Evolutionary conservation across 2,888 invertebrate genomes (phyloP).

Genomic region (Cephus sareptanus): DNA sequence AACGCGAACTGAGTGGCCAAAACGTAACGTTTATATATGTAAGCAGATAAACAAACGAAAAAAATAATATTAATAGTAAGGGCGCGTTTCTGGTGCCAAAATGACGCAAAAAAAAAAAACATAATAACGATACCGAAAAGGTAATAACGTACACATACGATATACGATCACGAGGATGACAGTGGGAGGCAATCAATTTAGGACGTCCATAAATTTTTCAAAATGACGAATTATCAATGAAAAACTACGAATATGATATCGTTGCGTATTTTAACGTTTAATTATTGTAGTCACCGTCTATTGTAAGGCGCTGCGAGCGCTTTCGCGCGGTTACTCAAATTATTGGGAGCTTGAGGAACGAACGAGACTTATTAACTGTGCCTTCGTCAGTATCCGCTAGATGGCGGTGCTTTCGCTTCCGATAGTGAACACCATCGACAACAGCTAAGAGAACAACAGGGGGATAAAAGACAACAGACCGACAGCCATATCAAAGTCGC

Average conservation of each 20-base stretch:
- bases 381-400: slow-evolving; percentile 56
- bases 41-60: slow-evolving; percentile 20
- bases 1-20: slow-evolving; percentile 64
- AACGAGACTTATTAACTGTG: slow-evolving; percentile 61
- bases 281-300: too few species aligned
- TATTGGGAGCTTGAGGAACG: slow-evolving; percentile 30
- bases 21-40: slow-evolving; percentile 60
- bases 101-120: slow-evolving; percentile 25
- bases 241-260: not conserved
- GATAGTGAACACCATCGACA: slow-evolving; percentile 22
- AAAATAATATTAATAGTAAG: slow-evolving; percentile 27
- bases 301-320: too few species aligned
- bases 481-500: slow-evolving; percentile 47
- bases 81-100: slow-evolving; percentile 59
- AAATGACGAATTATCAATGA: slow-evolving; percentile 1
- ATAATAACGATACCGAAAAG: slow-evolving; percentile 1
- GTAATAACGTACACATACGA: slow-evolving; percentile 10
- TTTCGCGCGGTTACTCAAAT: slow-evolving; percentile 4
- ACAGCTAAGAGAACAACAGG: slow-evolving; percentile 32
- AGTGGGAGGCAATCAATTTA: too few species aligned
- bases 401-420: slow-evolving; percentile 48
- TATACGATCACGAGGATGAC: slow-evolving; percentile 6
- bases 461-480: slow-evolving; percentile 38
- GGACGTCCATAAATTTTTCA: too few species aligned
- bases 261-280: too few species aligned